phyloP scores from a whole-genome alignment of 1,140 invertebrate species.

The Dendroctonus ponderosae region DNA sequence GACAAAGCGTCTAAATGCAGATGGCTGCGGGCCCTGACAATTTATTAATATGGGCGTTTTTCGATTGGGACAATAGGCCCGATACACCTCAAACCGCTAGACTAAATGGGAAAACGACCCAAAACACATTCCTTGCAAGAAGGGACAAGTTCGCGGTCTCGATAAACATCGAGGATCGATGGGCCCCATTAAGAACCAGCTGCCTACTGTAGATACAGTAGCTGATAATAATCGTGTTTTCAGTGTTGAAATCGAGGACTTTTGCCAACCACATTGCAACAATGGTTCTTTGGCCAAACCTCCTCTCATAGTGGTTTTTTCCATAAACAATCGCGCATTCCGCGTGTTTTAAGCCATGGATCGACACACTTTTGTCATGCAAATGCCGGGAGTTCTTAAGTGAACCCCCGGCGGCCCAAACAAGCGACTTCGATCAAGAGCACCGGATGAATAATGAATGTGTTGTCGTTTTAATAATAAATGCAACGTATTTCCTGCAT shows the following conservation, averaged over 20 bases:
- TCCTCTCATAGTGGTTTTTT: too few species aligned
- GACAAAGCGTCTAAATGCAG: conserved; percentile 9
- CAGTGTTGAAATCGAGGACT: conserved; percentile 20
- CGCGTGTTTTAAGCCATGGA: too few species aligned
- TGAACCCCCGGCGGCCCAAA: background rate
- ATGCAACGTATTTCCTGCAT: conserved; percentile 1
- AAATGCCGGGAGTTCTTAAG: background rate
- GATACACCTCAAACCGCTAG: background rate
- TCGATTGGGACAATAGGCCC: background rate
- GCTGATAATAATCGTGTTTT: conserved; percentile 23
- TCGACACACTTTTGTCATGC: conserved; percentile 1
- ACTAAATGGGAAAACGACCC: background rate
- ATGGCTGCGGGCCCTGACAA: conserved; percentile 9
- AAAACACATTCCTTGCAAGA: background rate
- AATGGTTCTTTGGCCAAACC: too few species aligned
- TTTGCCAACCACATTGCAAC: background rate
- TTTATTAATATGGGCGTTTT: conserved; percentile 13
- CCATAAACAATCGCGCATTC: too few species aligned
- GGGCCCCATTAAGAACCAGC: conserved; percentile 9
- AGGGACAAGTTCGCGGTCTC: background rate
- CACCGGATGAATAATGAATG: conserved; percentile 1
- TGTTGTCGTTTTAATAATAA: conserved; percentile 3
- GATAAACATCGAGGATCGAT: background rate
- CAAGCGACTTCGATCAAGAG: background rate
- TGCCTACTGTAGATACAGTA: conserved; percentile 4